phyloP scores from a whole-genome alignment of 2,797 vertebrate genomes.

The Dipus sagitta region DNA sequence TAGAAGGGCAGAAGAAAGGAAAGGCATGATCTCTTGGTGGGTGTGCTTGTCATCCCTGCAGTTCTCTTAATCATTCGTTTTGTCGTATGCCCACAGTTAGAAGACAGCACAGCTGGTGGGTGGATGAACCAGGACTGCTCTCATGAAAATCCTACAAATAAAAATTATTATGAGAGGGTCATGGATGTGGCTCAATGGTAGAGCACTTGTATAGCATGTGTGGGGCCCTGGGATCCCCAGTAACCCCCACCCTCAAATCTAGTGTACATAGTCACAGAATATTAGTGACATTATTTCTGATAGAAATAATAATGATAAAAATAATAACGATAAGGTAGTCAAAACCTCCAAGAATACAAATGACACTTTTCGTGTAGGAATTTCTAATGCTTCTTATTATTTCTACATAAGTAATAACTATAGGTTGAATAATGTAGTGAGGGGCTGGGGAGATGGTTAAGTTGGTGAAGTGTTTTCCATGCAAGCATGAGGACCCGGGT shows the following conservation, averaged over 20 bases:
- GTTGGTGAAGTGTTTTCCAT: too few species aligned
- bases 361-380: background rate
- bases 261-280: background rate
- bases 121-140: background rate
- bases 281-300: slow-evolving; percentile 17
- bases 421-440: too few species aligned
- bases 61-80: background rate
- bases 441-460: too few species aligned
- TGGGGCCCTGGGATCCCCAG: too few species aligned
- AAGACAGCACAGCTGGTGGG: background rate
- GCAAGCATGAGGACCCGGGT: too few species aligned
- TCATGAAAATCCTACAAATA: background rate
- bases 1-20: background rate
- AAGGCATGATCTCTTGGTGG: background rate
- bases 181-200: too few species aligned
- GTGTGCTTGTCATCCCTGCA: background rate
- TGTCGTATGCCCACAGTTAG: background rate
- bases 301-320: background rate
- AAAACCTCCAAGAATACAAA: background rate
- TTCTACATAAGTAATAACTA: slow-evolving; percentile 17
- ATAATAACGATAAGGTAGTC: background rate
- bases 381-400: background rate
- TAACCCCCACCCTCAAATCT: too few species aligned
- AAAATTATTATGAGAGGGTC: background rate
- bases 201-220: too few species aligned